A percentile compares a stretch with the other conserved stretches of the same genome.
phyloP scores from a whole-genome alignment of 1,140 invertebrate species.

The silkworm (Bombyx mori) region DNA sequence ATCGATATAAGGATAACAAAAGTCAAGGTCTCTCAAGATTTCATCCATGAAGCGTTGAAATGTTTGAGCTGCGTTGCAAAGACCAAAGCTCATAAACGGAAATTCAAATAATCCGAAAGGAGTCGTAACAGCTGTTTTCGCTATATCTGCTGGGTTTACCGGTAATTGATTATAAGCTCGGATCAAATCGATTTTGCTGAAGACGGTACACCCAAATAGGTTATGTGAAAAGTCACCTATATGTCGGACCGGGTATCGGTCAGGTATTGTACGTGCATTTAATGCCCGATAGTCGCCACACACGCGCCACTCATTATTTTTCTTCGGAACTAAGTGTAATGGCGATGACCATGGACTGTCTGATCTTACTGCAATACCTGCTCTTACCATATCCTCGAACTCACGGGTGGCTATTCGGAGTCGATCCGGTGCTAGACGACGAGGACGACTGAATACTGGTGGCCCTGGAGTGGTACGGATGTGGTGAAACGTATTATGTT shows the following conservation, averaged over 20 bases:
- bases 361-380: conserved; percentile 1
- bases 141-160: background rate
- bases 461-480: no score
- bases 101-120: no score
- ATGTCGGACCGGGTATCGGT: conserved; percentile 6
- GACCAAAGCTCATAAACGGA: no score
- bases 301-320: background rate
- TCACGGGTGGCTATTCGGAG: background rate
- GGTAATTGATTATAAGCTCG: conserved; percentile 7
- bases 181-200: conserved; percentile 3
- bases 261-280: background rate
- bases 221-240: conserved; percentile 1
- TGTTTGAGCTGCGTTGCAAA: no score
- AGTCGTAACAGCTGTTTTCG: conserved; percentile 5
- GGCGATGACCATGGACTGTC: background rate
- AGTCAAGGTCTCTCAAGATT: background rate
- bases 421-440: no score
- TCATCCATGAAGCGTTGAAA: background rate
- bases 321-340: background rate
- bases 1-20: background rate
- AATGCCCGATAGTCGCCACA: conserved; percentile 7
- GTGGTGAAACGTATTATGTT: no score
- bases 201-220: background rate
- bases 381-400: conserved; percentile 3
- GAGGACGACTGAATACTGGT: no score